phyloP scores from a whole-genome alignment of 2,797 vertebrate species.

The Sardinella longiceps region DNA sequence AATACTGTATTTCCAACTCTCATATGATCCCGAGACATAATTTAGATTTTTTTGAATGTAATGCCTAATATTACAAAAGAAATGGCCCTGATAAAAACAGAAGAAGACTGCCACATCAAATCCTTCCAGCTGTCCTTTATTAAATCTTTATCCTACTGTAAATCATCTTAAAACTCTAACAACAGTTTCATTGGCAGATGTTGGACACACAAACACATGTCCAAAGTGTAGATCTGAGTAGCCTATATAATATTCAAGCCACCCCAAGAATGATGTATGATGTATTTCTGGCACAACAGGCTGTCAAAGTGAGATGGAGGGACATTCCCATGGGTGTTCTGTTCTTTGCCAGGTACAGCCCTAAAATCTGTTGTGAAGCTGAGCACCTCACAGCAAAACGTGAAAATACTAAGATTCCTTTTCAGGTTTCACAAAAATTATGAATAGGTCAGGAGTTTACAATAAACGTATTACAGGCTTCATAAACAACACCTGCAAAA shows the following conservation, averaged over 20 bases:
- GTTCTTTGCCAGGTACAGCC: no score
- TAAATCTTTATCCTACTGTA: background rate
- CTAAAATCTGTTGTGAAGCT: no score
- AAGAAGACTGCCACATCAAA: background rate
- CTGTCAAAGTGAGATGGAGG: no score
- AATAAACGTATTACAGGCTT: background rate
- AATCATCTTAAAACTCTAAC: background rate
- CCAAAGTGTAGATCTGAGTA: no score
- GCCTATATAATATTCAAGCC: no score
- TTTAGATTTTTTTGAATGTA: no score
- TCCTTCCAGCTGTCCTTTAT: background rate
- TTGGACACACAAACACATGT: background rate
- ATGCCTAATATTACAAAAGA: no score
- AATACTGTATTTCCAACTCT: background rate
- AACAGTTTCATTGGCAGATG: background rate
- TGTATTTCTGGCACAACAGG: background rate
- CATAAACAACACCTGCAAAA: background rate
- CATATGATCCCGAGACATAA: background rate
- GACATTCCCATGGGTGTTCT: no score
- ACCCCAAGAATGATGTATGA: no score
- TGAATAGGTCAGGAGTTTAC: background rate
- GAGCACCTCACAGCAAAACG: no score
- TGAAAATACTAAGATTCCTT: background rate
- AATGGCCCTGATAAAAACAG: background rate
- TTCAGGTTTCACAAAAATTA: background rate